Percentiles rank a stretch among this genome's conserved stretches.
Evolutionary conservation across 1,140 invertebrate genomes (phyloP).

Genomic region (Cheumatopsyche charites): DNA sequence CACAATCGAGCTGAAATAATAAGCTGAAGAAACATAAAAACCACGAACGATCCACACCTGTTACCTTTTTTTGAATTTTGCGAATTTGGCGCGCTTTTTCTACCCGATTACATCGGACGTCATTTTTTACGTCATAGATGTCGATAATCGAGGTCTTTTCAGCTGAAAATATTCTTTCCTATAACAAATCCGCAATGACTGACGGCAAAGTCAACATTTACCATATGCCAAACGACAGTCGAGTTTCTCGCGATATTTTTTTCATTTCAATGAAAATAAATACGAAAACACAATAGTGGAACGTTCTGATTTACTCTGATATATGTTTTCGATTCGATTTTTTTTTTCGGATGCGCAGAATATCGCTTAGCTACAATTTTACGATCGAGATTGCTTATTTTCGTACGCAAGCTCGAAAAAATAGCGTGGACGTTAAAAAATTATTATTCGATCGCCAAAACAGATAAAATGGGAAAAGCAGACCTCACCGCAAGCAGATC

Average conservation of each 20-base stretch:
- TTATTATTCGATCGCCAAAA: conserved; percentile 10
- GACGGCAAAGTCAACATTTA: conserved; percentile 14
- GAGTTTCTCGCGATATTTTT: too few relatives aligned
- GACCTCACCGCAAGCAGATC: neutral
- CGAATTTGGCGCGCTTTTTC: neutral
- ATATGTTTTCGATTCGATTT: neutral
- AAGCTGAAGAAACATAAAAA: neutral
- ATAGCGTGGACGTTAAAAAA: neutral
- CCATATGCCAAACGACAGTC: conserved; percentile 4
- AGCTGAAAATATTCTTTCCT: conserved; percentile 4
- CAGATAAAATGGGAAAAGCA: neutral
- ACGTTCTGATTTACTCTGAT: too few relatives aligned
- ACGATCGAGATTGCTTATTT: conserved; percentile 17
- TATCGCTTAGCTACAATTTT: conserved; percentile 1
- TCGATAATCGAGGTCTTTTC: conserved; percentile 11
- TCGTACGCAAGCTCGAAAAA: neutral
- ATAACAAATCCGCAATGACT: conserved; percentile 5
- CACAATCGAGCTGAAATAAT: neutral
- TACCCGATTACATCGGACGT: neutral
- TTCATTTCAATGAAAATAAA: too few relatives aligned
- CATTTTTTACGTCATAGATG: conserved; percentile 6
- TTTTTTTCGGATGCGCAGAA: neutral
- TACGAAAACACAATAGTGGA: too few relatives aligned
- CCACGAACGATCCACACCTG: neutral
- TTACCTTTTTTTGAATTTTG: neutral